These are phyloP conservation scores for Pangasius djambal DNA, from an alignment of 2,797 vertebrate species.

Conservation along the genomic window DNA sequence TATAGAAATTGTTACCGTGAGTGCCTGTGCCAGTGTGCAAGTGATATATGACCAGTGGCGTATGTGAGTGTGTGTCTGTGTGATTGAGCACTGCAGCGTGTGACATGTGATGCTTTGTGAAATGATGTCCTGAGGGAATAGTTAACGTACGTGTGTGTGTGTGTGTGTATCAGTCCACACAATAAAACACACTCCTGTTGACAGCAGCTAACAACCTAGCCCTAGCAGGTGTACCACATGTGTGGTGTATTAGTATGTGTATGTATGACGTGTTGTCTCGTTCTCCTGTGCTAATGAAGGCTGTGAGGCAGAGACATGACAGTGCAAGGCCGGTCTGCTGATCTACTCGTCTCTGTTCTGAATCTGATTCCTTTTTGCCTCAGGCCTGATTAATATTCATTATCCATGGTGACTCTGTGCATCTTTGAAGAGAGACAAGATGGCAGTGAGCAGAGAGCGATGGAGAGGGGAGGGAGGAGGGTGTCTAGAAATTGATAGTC, in stretches of 20 bases:
- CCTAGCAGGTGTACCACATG: conserved; percentile 52
- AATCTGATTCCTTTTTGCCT: conserved; percentile 67
- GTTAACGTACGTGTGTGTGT: conserved; percentile 54
- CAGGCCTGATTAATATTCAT: conserved; percentile 76
- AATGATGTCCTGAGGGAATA: conserved; percentile 60
- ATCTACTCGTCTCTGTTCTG: conserved; percentile 48
- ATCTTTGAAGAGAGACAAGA: conserved; percentile 66
- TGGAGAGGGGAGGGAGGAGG: not conserved
- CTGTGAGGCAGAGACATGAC: conserved; percentile 15
- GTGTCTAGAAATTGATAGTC: conserved; percentile 34
- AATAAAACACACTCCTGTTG: conserved; percentile 47
- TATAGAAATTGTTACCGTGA: not conserved
- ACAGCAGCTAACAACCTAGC: conserved; percentile 58
- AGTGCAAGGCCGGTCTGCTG: conserved; percentile 62
- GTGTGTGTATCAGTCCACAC: conserved; percentile 49
- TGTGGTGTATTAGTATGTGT: conserved; percentile 30
- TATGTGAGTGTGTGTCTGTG: conserved; percentile 29
- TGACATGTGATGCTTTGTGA: conserved; percentile 19
- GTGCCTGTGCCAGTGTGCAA: not conserved
- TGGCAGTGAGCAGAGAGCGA: conserved; percentile 56
- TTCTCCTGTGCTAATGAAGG: conserved; percentile 26
- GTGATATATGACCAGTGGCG: not conserved
- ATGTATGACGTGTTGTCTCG: conserved; percentile 17
- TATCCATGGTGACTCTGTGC: conserved; percentile 67
- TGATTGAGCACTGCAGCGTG: conserved; percentile 33